A percentile compares a stretch with the other conserved stretches of the same genome.
phyloP scores from a whole-genome alignment of 2,888 invertebrate species.

The Apoda limacodes region DNA sequence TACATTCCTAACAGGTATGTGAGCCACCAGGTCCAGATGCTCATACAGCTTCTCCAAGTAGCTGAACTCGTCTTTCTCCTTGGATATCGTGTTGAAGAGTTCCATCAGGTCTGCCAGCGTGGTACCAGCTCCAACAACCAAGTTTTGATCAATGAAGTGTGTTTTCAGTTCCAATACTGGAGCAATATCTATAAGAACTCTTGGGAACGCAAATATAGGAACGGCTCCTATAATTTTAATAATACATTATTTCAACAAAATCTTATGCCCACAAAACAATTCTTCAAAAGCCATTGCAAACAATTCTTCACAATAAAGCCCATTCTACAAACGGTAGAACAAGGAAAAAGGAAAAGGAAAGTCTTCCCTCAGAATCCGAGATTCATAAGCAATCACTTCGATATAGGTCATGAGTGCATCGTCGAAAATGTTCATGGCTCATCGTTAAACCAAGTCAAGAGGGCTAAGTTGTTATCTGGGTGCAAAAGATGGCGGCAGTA shows the following conservation, averaged over 20 bases:
- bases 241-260: neutral
- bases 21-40: constrained; percentile 76
- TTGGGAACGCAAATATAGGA: constrained; percentile 44
- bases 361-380: too few species aligned
- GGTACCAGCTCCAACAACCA: constrained; percentile 70
- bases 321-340: too few species aligned
- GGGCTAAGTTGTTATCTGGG: too few species aligned
- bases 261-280: too few species aligned
- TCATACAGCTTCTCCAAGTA: constrained; percentile 69
- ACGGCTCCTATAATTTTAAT: constrained; percentile 60
- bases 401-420: too few species aligned
- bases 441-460: too few species aligned
- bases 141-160: constrained; percentile 36
- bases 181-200: constrained; percentile 71
- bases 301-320: too few species aligned
- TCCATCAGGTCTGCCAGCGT: constrained; percentile 63
- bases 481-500: too few species aligned
- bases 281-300: too few species aligned
- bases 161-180: constrained; percentile 65
- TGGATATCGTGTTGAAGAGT: constrained; percentile 37
- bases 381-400: too few species aligned
- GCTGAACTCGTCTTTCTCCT: constrained; percentile 53
- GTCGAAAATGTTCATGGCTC: too few species aligned
- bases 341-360: too few species aligned
- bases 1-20: constrained; percentile 78